Conservation (phyloP, 2,888 invertebrate species). For the Baronia brevicornis region DNA sequence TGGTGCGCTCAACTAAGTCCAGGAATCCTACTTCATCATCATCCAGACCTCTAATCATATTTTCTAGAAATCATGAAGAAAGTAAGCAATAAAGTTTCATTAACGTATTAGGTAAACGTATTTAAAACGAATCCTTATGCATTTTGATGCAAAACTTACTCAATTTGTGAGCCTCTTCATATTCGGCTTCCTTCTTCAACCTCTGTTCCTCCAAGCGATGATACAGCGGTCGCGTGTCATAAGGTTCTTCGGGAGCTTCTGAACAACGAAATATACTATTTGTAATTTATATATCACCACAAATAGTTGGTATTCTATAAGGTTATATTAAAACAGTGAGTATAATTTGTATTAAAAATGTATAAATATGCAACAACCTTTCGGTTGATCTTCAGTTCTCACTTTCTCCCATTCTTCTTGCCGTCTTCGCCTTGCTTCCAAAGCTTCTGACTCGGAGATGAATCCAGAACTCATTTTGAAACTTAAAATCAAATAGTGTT, state of each 20-base stretch:
- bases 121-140: neutral
- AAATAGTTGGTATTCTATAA: neutral
- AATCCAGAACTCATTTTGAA: conserved; percentile 90
- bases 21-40: conserved; percentile 97
- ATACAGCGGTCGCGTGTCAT: conserved; percentile 91
- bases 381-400: conserved; percentile 90
- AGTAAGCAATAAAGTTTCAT: neutral
- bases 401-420: conserved; percentile 99
- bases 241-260: conserved; percentile 91
- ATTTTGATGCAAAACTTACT: conserved; percentile 76
- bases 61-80: conserved; percentile 68
- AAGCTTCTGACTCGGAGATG: conserved; percentile 90
- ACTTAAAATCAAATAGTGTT: too few species aligned
- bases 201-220: conserved; percentile 95
- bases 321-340: neutral
- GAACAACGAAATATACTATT: conserved; percentile 24
- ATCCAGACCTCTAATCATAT: conserved; percentile 92
- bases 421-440: conserved; percentile 84
- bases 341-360: neutral
- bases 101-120: neutral
- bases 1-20: conserved; percentile 90
- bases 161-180: conserved; percentile 96
- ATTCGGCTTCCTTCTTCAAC: conserved; percentile 92
- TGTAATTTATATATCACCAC: neutral
- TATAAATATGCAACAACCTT: conserved; percentile 74